Percentiles rank a stretch among this genome's conserved stretches.
Evolutionary conservation across 1,140 invertebrate genomes (phyloP).

Genomic region (Drosophila pseudoobscura): DNA sequence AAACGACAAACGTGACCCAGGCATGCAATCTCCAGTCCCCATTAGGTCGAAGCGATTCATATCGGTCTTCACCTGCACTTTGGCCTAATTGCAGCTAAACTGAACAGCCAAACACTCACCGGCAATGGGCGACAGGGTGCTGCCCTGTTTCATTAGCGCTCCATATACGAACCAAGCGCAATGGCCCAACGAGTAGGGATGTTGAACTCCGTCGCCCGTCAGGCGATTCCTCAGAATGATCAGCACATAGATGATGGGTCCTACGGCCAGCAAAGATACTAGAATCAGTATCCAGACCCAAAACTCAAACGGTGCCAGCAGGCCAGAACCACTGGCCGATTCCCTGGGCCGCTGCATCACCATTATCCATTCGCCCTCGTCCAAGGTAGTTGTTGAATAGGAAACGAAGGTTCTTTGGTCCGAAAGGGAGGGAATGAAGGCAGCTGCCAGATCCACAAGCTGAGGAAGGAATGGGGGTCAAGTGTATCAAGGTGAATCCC

Average conservation of each 20-base stretch:
- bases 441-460: slow-evolving; percentile 90
- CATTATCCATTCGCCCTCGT: slow-evolving; percentile 90
- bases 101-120: slow-evolving; percentile 84
- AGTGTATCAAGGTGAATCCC: not conserved
- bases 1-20: slow-evolving; percentile 56
- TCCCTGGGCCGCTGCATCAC: slow-evolving; percentile 90
- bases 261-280: slow-evolving; percentile 88
- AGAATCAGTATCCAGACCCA: slow-evolving; percentile 92
- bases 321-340: slow-evolving; percentile 91
- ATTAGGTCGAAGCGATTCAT: slow-evolving; percentile 42
- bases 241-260: slow-evolving; percentile 90
- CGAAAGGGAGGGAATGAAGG: slow-evolving; percentile 89
- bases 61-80: slow-evolving; percentile 59
- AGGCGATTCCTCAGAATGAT: slow-evolving; percentile 86
- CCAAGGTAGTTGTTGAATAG: slow-evolving; percentile 87
- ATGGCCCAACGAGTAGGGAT: slow-evolving; percentile 86
- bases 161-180: slow-evolving; percentile 95
- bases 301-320: slow-evolving; percentile 90
- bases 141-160: slow-evolving; percentile 94
- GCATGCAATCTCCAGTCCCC: slow-evolving; percentile 44
- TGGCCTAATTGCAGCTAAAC: slow-evolving; percentile 46
- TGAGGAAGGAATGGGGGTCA: slow-evolving; percentile 66
- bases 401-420: slow-evolving; percentile 85
- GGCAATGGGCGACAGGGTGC: slow-evolving; percentile 89
- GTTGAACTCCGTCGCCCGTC: slow-evolving; percentile 84